phyloP scores from a whole-genome alignment of 2,113 vertebrate genomes.

The Pluvialis apricaria region DNA sequence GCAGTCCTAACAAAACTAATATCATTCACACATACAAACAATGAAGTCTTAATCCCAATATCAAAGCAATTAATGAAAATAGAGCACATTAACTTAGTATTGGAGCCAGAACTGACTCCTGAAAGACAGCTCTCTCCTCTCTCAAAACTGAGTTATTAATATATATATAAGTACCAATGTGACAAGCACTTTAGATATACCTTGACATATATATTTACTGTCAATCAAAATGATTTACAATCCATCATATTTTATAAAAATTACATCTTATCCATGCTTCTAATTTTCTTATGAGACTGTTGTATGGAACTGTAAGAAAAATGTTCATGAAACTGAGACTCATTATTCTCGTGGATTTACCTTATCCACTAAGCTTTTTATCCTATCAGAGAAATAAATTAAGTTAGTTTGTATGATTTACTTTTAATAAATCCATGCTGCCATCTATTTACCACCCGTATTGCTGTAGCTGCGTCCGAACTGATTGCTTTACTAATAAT shows the following conservation, averaged over 20 bases:
- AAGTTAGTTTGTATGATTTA: slow-evolving; percentile 31
- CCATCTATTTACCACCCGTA: slow-evolving; percentile 30
- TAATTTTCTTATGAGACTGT: slow-evolving; percentile 20
- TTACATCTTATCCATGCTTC: background rate
- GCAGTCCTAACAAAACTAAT: background rate
- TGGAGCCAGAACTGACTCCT: slow-evolving; percentile 2
- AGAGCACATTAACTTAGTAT: background rate
- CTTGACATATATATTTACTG: slow-evolving; percentile 5
- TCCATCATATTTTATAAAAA: slow-evolving; percentile 18
- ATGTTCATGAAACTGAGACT: background rate
- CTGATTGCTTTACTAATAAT: background rate
- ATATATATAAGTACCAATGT: background rate
- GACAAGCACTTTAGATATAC: background rate
- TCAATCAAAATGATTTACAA: background rate
- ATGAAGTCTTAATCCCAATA: slow-evolving; percentile 22
- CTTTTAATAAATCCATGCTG: slow-evolving; percentile 44
- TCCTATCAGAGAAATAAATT: slow-evolving; percentile 42
- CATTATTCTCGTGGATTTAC: slow-evolving; percentile 28
- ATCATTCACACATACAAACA: slow-evolving; percentile 3
- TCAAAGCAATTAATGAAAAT: slow-evolving; percentile 47
- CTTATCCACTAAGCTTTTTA: slow-evolving; percentile 43
- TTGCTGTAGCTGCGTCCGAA: background rate
- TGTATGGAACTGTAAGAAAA: background rate
- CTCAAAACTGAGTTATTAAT: background rate
- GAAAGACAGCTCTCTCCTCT: background rate